Evolutionary conservation across 2,888 invertebrate species (phyloP).

Genomic region (Nebria brevicollis): DNA sequence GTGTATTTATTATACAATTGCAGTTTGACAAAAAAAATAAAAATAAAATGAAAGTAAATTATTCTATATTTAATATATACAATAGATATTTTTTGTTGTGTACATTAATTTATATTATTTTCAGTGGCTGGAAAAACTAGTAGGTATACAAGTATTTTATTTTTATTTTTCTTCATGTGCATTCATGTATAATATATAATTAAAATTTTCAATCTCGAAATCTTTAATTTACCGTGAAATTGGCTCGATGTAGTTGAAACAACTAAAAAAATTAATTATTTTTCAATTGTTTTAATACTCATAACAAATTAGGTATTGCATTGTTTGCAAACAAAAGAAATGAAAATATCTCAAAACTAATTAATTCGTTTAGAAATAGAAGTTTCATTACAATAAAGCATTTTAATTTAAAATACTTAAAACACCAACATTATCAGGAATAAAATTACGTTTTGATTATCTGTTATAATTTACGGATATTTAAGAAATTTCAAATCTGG

Average conservation of each 20-base stretch:
- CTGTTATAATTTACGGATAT: no score
- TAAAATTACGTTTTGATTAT: no score
- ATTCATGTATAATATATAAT: conserved; percentile 1
- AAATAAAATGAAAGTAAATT: no score
- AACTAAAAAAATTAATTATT: neutral
- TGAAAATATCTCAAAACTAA: neutral
- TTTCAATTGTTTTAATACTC: neutral
- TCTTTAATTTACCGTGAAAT: neutral
- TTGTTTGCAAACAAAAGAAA: neutral
- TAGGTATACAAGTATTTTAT: neutral
- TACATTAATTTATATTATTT: neutral
- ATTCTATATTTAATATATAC: no score
- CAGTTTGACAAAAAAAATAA: no score
- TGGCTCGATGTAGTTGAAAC: neutral
- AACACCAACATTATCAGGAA: no score
- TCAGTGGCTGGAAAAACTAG: neutral
- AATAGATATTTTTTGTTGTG: no score
- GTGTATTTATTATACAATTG: no score
- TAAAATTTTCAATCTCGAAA: neutral
- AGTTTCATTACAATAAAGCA: no score
- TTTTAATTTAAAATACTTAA: no score
- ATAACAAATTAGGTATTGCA: neutral
- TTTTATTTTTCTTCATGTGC: neutral
- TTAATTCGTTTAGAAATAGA: no score
- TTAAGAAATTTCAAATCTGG: no score